phyloP scores from a whole-genome alignment of 2,888 invertebrate species.

The Platypus cylindrus region DNA sequence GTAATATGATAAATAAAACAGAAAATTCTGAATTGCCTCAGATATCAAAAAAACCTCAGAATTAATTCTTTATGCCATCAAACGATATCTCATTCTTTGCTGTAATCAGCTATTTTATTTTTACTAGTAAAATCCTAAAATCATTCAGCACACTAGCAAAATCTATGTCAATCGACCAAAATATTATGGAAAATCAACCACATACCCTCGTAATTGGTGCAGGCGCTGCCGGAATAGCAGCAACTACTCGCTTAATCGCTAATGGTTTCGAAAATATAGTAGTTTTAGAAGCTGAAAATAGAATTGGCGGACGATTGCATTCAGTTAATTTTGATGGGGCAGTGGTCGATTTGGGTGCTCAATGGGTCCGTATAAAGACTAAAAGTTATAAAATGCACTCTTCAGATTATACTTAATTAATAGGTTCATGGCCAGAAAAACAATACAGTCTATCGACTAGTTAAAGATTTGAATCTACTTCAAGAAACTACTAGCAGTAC shows the following conservation, averaged over 20 bases:
- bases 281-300: constrained; percentile 34
- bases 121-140: too few relatives aligned
- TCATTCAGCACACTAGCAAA: too few relatives aligned
- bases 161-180: too few relatives aligned
- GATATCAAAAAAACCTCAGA: too few relatives aligned
- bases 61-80: too few relatives aligned
- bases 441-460: constrained; percentile 30
- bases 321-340: constrained; percentile 22
- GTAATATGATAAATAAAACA: too few relatives aligned
- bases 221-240: constrained; percentile 46
- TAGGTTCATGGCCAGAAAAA: constrained; percentile 30
- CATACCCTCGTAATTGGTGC: constrained; percentile 11
- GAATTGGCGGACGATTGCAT: constrained; percentile 31
- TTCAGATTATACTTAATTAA: neutral
- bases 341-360: constrained; percentile 29
- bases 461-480: constrained; percentile 26
- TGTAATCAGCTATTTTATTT: too few relatives aligned
- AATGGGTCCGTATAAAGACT: constrained; percentile 24
- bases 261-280: constrained; percentile 36
- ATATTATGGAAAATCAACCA: constrained; percentile 2
- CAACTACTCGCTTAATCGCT: constrained; percentile 38
- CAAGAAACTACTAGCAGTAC: constrained; percentile 31
- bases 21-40: too few relatives aligned
- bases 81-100: too few relatives aligned
- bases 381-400: neutral